phyloP scores from a whole-genome alignment of 2,797 vertebrate species.

The Phyllotis vaccarum region DNA sequence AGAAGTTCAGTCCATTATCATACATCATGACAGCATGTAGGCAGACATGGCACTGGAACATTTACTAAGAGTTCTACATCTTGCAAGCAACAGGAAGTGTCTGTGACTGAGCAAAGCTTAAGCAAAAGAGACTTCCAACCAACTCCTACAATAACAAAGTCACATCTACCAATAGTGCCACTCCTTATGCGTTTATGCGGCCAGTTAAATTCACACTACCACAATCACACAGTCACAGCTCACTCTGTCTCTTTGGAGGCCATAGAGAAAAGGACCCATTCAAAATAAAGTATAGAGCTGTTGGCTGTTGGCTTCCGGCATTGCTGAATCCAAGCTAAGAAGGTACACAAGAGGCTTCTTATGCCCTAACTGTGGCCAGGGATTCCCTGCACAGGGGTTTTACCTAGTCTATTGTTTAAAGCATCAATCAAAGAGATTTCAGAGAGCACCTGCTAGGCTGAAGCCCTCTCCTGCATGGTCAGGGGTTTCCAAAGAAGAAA shows the following conservation, averaged over 20 bases:
- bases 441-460: rapidly evolving
- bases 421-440: neutral
- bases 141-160: no score
- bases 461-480: neutral
- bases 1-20: no score
- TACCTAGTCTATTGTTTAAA: neutral
- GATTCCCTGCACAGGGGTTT: neutral
- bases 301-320: neutral
- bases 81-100: no score
- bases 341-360: neutral
- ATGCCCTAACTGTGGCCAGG: neutral
- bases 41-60: no score
- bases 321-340: neutral
- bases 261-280: neutral
- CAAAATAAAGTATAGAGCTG: neutral
- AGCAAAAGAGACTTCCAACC: no score
- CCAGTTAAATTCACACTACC: no score
- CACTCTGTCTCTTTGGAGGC: neutral
- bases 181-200: no score
- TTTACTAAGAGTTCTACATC: no score
- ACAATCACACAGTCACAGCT: neutral
- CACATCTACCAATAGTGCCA: no score
- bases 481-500: neutral
- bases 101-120: no score
- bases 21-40: no score